A percentile compares a stretch with the other conserved stretches of the same genome.
These are phyloP conservation scores for Prunella fulvescens DNA, from an alignment of 2,113 vertebrate species.

Conservation along the genomic window DNA sequence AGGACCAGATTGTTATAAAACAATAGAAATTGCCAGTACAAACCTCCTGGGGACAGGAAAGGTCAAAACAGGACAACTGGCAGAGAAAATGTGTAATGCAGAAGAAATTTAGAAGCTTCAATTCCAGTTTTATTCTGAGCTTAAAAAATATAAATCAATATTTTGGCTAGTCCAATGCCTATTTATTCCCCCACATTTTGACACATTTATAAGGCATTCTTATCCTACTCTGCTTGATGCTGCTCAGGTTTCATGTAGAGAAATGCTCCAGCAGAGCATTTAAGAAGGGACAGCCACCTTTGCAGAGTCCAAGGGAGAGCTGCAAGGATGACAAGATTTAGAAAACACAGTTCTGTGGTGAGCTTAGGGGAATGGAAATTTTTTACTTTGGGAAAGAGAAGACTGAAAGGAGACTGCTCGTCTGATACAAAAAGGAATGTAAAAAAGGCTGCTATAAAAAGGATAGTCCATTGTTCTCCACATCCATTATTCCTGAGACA, in stretches of 20 bases:
- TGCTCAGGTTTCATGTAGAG: neutral
- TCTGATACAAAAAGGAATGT: neutral
- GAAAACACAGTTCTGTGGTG: fast-evolving
- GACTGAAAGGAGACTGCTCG: neutral
- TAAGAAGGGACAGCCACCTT: neutral
- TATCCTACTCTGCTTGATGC: neutral
- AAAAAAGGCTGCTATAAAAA: constrained; percentile 49
- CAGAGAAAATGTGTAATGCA: neutral
- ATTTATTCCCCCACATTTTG: neutral
- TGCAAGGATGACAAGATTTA: neutral
- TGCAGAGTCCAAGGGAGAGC: neutral
- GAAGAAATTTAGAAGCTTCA: neutral
- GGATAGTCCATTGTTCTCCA: constrained; percentile 32
- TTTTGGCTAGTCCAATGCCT: neutral
- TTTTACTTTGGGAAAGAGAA: neutral
- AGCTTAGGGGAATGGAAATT: neutral
- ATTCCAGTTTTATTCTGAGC: neutral
- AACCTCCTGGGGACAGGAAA: neutral
- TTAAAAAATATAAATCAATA: neutral
- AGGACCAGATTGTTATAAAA: neutral
- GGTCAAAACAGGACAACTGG: neutral
- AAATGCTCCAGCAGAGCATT: neutral
- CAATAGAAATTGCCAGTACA: neutral
- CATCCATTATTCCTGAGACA: constrained; percentile 27
- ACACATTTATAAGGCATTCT: neutral